Evolutionary conservation across 2,113 vertebrate species (phyloP).

Genomic region (Onychostoma macrolepis): DNA sequence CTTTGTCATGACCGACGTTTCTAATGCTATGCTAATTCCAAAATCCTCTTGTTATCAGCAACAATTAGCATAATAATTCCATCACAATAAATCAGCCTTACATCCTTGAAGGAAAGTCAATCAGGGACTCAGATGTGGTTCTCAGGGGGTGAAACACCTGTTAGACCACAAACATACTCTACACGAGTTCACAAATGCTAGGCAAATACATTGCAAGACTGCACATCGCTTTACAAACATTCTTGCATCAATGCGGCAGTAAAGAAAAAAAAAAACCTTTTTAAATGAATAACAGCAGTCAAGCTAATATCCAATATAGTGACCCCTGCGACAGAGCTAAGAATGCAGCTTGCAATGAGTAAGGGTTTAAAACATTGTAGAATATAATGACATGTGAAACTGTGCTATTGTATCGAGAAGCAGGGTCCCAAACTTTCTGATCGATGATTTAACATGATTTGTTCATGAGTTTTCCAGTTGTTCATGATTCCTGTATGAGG

Average conservation of each 20-base stretch:
- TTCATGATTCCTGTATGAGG: not conserved
- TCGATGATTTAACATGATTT: not conserved
- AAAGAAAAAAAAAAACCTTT: not conserved
- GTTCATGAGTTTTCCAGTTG: not conserved
- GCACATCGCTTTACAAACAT: not conserved
- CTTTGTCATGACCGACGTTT: slow-evolving; percentile 19
- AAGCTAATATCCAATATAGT: not conserved
- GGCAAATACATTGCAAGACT: slow-evolving; percentile 41
- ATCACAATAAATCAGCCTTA: slow-evolving; percentile 50
- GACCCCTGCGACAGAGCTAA: not conserved
- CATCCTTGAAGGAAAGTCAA: slow-evolving; percentile 43
- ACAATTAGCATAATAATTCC: slow-evolving; percentile 49
- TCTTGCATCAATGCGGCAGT: not conserved
- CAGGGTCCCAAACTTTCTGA: not conserved
- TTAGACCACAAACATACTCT: not conserved
- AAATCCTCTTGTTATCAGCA: slow-evolving; percentile 37
- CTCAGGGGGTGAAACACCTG: slow-evolving; percentile 17
- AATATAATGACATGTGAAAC: not conserved
- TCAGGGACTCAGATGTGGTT: slow-evolving; percentile 65
- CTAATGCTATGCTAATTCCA: slow-evolving; percentile 28
- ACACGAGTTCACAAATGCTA: not conserved
- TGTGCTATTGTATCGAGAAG: not conserved
- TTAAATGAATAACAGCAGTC: not conserved
- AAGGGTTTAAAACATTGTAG: not conserved
- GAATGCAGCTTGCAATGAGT: not conserved